phyloP scores from a whole-genome alignment of 2,797 vertebrate genomes.

The Hafferia zeledoni region DNA sequence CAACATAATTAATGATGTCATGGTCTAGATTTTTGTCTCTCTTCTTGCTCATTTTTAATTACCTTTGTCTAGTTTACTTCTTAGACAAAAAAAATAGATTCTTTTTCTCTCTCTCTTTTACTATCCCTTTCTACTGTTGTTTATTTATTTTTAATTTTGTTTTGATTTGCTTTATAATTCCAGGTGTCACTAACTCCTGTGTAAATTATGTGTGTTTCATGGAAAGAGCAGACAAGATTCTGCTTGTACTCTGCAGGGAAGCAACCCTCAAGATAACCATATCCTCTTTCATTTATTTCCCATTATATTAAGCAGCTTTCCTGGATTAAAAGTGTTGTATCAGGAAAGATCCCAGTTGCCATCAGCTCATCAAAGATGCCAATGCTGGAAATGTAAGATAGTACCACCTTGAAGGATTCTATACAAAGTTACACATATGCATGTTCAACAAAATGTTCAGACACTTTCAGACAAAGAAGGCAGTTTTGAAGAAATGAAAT shows the following conservation, averaged over 20 bases:
- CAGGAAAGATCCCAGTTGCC: neutral
- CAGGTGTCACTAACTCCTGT: neutral
- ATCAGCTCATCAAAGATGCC: neutral
- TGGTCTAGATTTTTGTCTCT: neutral
- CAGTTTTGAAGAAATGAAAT: neutral
- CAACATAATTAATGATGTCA: conserved; percentile 21
- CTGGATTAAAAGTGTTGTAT: neutral
- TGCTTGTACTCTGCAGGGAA: neutral
- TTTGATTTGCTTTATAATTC: neutral
- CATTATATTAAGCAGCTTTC: neutral
- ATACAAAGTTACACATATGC: neutral
- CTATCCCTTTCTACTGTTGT: neutral
- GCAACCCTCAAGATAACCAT: neutral
- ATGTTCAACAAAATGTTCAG: neutral
- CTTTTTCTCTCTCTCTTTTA: neutral
- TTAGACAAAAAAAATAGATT: neutral
- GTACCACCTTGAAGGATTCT: neutral
- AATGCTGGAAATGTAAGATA: neutral
- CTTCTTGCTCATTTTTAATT: neutral
- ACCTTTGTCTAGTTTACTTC: neutral
- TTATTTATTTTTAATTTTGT: neutral
- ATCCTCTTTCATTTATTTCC: neutral
- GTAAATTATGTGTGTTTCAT: neutral
- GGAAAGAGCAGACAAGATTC: neutral
- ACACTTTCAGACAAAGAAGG: neutral